Conservation (phyloP, 1,140 invertebrate genomes). For the Drosophila persimilis region DNA sequence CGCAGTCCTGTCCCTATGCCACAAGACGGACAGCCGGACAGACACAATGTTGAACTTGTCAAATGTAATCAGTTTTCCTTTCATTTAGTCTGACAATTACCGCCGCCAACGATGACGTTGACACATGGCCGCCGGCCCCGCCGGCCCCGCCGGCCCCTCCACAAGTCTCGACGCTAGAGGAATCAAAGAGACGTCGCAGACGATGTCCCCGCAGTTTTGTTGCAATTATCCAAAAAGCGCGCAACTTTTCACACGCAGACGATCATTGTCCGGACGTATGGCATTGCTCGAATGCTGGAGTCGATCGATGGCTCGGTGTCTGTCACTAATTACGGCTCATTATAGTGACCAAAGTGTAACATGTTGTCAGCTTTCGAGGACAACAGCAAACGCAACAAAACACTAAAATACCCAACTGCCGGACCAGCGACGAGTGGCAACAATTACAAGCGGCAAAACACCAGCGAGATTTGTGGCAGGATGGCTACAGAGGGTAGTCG, state of each 20-base stretch:
- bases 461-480: no score
- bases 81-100: conserved; percentile 69
- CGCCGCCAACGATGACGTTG: conserved; percentile 63
- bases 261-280: conserved; percentile 21
- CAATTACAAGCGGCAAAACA: conserved; percentile 55
- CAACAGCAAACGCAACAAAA: conserved; percentile 32
- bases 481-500: no score
- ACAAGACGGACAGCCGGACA: no score
- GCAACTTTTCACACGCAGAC: conserved; percentile 74
- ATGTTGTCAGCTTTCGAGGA: conserved; percentile 75
- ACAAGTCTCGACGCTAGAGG: conserved; percentile 1
- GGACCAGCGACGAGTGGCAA: conserved; percentile 44
- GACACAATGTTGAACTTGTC: conserved; percentile 72
- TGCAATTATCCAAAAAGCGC: conserved; percentile 78
- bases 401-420: no score
- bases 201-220: conserved; percentile 29
- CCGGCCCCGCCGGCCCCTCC: not conserved
- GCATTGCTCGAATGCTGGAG: conserved; percentile 32
- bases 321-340: conserved; percentile 77
- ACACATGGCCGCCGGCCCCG: conserved; percentile 51
- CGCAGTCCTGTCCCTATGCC: conserved; percentile 39
- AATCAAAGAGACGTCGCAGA: conserved; percentile 5
- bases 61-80: conserved; percentile 80
- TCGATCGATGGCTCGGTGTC: conserved; percentile 48
- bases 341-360: conserved; percentile 81